These are phyloP conservation scores for Mobula hypostoma DNA, from an alignment of 2,113 vertebrate genomes.

Conservation along the genomic window DNA sequence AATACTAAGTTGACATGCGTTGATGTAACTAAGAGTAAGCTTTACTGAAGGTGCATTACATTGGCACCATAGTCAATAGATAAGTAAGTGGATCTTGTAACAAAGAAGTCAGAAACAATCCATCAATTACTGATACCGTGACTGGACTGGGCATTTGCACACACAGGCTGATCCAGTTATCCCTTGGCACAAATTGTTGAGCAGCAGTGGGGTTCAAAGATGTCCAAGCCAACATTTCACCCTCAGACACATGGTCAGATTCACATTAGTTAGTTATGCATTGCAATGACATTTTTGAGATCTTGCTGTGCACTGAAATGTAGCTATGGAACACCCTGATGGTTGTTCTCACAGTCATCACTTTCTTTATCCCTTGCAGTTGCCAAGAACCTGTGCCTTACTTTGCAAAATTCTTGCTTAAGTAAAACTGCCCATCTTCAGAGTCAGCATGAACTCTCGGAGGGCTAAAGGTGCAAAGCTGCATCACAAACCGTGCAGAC, in stretches of 20 bases:
- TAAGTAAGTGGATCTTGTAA: not conserved
- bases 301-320: not conserved
- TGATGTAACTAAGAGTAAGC: not conserved
- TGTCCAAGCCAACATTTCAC: no score
- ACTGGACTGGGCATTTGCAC: not conserved
- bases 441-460: not conserved
- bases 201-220: not conserved
- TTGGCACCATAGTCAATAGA: not conserved
- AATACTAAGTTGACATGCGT: not conserved
- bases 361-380: not conserved
- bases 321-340: not conserved
- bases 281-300: not conserved
- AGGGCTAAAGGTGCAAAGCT: not conserved
- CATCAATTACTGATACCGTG: not conserved
- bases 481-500: not conserved
- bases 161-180: not conserved
- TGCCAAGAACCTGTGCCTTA: not conserved
- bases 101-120: not conserved
- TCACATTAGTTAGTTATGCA: no score
- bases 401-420: not conserved
- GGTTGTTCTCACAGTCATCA: not conserved
- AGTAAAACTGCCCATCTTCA: not conserved
- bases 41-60: not conserved
- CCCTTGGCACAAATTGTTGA: not conserved
- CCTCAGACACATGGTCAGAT: no score